Conservation (phyloP, 2,113 vertebrate species). For the Quiscalus mexicanus region DNA sequence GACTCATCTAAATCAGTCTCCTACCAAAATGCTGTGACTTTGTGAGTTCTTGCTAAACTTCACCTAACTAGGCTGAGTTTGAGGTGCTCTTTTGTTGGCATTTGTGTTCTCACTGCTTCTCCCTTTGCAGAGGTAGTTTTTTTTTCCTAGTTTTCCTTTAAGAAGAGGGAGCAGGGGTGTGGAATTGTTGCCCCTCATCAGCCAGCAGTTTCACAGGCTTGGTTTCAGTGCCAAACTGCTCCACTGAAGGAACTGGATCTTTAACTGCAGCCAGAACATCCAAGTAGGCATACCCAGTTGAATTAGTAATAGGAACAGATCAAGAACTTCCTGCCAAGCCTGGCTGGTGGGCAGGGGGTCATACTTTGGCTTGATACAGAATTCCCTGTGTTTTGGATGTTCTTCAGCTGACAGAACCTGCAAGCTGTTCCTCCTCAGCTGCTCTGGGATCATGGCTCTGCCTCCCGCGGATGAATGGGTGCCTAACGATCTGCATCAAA, state of each 20-base stretch:
- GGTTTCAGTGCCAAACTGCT: not conserved
- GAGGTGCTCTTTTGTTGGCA: not conserved
- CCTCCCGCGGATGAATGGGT: not conserved
- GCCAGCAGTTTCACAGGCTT: not conserved
- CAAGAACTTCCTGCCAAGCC: not conserved
- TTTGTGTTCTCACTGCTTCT: not conserved
- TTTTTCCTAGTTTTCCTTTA: not conserved
- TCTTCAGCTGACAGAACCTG: not conserved
- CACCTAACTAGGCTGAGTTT: not conserved
- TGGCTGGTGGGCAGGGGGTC: not conserved
- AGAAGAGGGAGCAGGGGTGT: not conserved
- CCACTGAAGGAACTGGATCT: not conserved
- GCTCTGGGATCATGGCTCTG: rapidly evolving
- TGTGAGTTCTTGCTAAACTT: not conserved
- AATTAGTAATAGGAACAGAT: not conserved
- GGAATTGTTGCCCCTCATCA: not conserved
- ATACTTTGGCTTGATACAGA: not conserved
- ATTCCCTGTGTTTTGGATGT: not conserved
- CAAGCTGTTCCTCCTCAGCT: not conserved
- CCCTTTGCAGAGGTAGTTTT: not conserved
- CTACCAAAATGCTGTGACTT: not conserved
- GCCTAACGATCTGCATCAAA: not conserved
- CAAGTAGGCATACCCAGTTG: rapidly evolving
- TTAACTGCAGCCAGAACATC: not conserved
- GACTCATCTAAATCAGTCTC: not conserved